These are phyloP conservation scores for Petromus typicus DNA, from an alignment of 2,113 vertebrate species.

Conservation along the genomic window DNA sequence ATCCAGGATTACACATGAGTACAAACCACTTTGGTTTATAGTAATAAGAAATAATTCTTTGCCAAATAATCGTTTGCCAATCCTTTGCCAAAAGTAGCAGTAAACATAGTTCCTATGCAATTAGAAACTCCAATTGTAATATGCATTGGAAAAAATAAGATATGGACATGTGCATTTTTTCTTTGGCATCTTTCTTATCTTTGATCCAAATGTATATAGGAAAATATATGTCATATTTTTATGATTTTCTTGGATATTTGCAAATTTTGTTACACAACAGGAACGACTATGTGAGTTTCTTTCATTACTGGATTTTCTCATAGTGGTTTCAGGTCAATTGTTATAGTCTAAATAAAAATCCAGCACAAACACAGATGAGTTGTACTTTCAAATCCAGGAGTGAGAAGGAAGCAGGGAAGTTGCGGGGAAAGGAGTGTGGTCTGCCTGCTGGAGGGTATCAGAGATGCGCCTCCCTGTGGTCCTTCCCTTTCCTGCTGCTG, in stretches of 20 bases:
- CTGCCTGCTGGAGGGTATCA: rapidly evolving
- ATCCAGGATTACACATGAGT: conserved; percentile 78
- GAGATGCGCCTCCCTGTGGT: not conserved
- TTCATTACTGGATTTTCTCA: not conserved
- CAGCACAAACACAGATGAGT: not conserved
- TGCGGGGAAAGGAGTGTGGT: not conserved
- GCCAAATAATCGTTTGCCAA: no score
- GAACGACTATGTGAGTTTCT: not conserved
- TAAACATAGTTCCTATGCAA: not conserved
- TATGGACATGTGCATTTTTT: not conserved
- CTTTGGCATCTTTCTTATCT: conserved; percentile 46
- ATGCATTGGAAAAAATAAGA: not conserved
- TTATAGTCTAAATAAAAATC: not conserved
- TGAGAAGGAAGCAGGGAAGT: not conserved
- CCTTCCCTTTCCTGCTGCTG: rapidly evolving
- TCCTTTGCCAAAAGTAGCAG: conserved; percentile 55
- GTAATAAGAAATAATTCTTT: conserved; percentile 61
- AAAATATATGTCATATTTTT: conserved; percentile 23
- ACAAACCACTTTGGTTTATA: conserved; percentile 64
- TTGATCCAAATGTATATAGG: not conserved
- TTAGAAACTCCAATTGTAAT: not conserved
- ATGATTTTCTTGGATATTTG: not conserved
- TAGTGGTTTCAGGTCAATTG: conserved; percentile 4
- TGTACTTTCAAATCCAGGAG: not conserved
- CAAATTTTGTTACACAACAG: conserved; percentile 42